phyloP scores from a whole-genome alignment of 64 coral and sea anemone species.

The Actinia equina region DNA sequence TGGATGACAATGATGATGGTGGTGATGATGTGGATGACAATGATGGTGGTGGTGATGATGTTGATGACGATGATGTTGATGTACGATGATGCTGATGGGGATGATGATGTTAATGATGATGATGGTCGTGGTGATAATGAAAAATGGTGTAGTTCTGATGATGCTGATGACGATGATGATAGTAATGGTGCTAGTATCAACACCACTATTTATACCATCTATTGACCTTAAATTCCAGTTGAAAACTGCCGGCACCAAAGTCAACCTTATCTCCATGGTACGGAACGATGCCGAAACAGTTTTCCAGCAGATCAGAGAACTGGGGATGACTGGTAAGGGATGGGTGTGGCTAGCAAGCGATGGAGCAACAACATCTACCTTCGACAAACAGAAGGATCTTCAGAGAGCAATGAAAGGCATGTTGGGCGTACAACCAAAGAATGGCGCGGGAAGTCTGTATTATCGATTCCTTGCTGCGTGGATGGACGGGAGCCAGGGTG shows the following conservation, averaged over 20 bases:
- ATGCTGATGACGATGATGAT: background rate
- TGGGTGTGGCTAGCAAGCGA: conserved; percentile 96
- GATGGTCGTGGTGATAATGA: background rate
- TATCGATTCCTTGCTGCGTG: conserved; percentile 78
- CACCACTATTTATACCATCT: background rate
- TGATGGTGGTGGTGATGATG: background rate
- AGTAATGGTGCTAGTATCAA: background rate
- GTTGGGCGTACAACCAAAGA: conserved; percentile 93
- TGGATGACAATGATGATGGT: background rate
- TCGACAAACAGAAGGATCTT: conserved; percentile 73
- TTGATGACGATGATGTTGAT: background rate
- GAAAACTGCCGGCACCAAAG: conserved; percentile 75
- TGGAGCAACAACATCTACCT: conserved; percentile 76
- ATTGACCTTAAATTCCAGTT: conserved; percentile 45
- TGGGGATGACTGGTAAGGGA: conserved; percentile 96
- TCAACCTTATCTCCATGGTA: conserved; percentile 88
- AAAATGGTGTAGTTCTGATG: background rate
- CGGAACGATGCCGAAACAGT: conserved; percentile 95
- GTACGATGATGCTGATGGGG: background rate
- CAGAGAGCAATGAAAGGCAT: conserved; percentile 91
- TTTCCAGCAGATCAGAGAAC: conserved; percentile 92
- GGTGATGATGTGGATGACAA: background rate
- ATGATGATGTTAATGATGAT: background rate
- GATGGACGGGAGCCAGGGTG: conserved; percentile 63
- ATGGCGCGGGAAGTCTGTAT: conserved; percentile 84